Evolutionary conservation across 2,888 invertebrate genomes (phyloP), one percentile per base, ranked within the genome.

Genomic region (Dermolepida albohirtum): DNA sequence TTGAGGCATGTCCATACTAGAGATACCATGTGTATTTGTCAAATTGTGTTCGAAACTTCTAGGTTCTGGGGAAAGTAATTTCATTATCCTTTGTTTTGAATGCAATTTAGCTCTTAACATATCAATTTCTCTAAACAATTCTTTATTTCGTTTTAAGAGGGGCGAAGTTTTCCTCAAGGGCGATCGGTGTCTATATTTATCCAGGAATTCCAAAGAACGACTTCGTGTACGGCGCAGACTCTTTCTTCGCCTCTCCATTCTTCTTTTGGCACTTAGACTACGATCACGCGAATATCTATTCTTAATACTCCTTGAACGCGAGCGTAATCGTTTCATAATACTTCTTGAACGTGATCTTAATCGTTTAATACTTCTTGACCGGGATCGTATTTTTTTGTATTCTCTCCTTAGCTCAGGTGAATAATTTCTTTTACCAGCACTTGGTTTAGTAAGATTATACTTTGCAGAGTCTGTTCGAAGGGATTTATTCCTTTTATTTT

Each of bases 261-360:
- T 65, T 39, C 40, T 68, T 52, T 65, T 65, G 8, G 51, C 17
- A 57, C 64, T 68, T 29, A 54, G 34, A 27, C 62, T 63, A 12
- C 47, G 59, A 64, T 17, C 12, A 22, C 57, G 11, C 1, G 64
- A 59, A 10, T 52, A 62, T 10, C 43, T 11, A 11, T 66, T 52
- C 27, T 52, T 50, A n/a, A 59, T 59, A 39, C 69, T 69, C 39
- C 69, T 59, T 11, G 66, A 62, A n/a, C 66, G 11, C 47, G 62
- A 62, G 47, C 62, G 54, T 16, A 49, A n/a, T 40, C 12, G 6
- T 34, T 34, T 34, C 4, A 5, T 29, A 7, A 5, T 34, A 34
- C 34, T 34, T 10, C 34, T 6, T 10, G 34, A 34, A 34, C 34
- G 34, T 34, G 34, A 8, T 34, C 6, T 34, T 34, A 44, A 2